Conservation (phyloP, 1,140 invertebrate genomes). For the Calosoma granatense region DNA sequence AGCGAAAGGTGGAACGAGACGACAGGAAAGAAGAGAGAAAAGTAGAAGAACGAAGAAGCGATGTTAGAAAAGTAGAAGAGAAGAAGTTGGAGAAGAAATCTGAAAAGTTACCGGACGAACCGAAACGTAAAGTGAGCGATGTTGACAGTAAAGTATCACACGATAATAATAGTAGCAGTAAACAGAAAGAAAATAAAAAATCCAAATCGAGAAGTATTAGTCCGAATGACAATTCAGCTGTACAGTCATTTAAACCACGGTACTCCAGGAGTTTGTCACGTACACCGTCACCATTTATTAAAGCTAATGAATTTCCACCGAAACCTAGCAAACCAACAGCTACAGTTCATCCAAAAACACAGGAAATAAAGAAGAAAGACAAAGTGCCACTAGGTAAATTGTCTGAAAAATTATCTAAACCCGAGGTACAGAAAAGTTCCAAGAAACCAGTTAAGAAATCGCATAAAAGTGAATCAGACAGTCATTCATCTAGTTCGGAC, state of each 20-base stretch:
- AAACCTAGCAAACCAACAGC: conserved; percentile 40
- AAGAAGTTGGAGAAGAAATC: conserved; percentile 16
- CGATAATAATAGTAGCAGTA: conserved; percentile 16
- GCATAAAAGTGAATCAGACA: conserved; percentile 26
- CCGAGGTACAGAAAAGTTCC: conserved; percentile 17
- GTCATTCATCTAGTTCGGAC: conserved; percentile 36
- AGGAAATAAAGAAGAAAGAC: conserved; percentile 37
- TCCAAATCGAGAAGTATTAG: conserved; percentile 30
- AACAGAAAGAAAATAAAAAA: conserved; percentile 24
- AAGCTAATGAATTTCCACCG: conserved; percentile 58
- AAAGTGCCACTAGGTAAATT: conserved; percentile 26
- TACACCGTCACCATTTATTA: conserved; percentile 69
- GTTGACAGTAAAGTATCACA: conserved; percentile 15
- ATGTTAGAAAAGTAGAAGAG: conserved; percentile 17
- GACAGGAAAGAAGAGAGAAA: conserved; percentile 8
- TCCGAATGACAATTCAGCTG: conserved; percentile 28
- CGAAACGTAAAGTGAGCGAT: conserved; percentile 16
- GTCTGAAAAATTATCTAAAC: neutral
- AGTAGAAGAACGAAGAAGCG: conserved; percentile 10
- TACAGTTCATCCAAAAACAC: conserved; percentile 32
- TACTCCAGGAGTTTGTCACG: conserved; percentile 62
- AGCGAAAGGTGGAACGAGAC: neutral
- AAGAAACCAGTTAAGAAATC: conserved; percentile 25
- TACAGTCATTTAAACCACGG: conserved; percentile 27
- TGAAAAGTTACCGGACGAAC: neutral